Base-by-base conservation (phyloP, 2,797 vertebrate species). In the Phrynocephalus vlangalii region DNA sequence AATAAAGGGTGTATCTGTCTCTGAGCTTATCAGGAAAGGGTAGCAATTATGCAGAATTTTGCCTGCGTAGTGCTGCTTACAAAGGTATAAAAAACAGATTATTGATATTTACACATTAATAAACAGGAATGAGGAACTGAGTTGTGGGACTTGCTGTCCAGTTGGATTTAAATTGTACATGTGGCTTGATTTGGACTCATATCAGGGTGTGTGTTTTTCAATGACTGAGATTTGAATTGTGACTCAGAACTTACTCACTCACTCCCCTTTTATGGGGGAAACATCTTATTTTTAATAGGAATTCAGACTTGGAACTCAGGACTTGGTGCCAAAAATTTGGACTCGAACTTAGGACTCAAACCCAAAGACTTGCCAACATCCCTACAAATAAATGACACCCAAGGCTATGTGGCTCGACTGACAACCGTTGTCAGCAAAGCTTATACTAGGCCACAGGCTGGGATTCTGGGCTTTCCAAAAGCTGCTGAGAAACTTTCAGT, bases 41-140 rank as follows among this genome's bases (percentile, higher is more conserved):
- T 89, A 52, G 20, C 91, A 94, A 85, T 0, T 85, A 92, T 60
- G 89, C 93, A 91, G 88, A 94, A 95, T 91, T 83, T 85, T 93
- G 88, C 83, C 92, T 93, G 90, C 92, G 4, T 92, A 90, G 8
- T 52, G 92, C 85, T 90, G 20, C 0, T 24, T 91, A 92, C 89
- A 92, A n/a, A 92, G 88, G 86, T 90, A 81, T 80, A 86, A 90
- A 92, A 90, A 87, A n/a, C 93, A 92, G 87, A 88, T 84, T 80
- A 66, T n/a, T n/a, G n/a, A n/a, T n/a, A n/a, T n/a, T n/a, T n/a
- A n/a, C n/a, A n/a, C n/a, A n/a, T n/a, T 92, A 79, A 90, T 91
- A 86, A 89, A 38, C 38, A 38, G 3, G 38, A 38, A 38, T 38
- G 38, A 38, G 38, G 38, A 38, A 38, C 38, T 3, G 38, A 38